Conservation (phyloP, 2,113 vertebrate genomes). For the Genyomyrus donnyi region DNA sequence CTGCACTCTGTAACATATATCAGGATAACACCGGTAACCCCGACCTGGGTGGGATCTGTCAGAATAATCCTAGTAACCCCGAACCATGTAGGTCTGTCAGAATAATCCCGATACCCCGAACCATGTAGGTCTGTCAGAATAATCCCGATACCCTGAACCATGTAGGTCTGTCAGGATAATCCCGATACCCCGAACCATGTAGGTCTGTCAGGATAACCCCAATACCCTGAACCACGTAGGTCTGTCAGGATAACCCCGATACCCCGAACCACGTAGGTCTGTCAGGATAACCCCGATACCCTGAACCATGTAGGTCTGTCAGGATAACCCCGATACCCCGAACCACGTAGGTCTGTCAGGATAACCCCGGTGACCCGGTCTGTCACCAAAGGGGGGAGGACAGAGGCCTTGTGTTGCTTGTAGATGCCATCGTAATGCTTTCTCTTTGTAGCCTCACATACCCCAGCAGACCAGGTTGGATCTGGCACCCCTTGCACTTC, state of each 20-base stretch:
- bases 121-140: background rate
- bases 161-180: no score
- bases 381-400: background rate
- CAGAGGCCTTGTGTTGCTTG: background rate
- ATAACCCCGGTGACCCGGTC: background rate
- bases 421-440: background rate
- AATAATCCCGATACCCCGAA: no score
- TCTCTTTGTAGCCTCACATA: background rate
- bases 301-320: background rate
- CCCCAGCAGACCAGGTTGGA: background rate
- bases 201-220: background rate
- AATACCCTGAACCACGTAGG: no score
- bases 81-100: no score
- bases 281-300: background rate
- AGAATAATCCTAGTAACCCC: no score
- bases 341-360: background rate
- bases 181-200: background rate
- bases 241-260: background rate
- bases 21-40: background rate
- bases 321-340: background rate
- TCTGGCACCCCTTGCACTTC: background rate
- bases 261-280: background rate
- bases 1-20: background rate
- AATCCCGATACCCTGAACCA: no score
- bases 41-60: background rate